Percentiles rank a stretch among this genome's conserved stretches.
Conservation (phyloP, 2,113 vertebrate species). For the Neodon shergylaensis region DNA sequence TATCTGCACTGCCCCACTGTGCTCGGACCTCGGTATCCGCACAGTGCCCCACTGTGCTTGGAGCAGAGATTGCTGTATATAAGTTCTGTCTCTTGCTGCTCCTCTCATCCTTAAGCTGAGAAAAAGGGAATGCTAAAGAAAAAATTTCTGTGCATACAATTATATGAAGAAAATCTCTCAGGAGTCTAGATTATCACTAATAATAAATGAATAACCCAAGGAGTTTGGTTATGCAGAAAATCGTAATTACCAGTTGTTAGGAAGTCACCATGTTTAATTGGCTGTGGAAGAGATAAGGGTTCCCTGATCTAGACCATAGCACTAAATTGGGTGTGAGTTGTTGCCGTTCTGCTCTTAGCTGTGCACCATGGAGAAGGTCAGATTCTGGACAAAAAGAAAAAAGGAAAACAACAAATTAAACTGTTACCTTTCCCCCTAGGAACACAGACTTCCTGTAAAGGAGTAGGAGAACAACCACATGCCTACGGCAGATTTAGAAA, state of each 20-base stretch:
- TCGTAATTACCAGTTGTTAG: constrained; percentile 8
- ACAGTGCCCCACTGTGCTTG: background rate
- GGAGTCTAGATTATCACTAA: background rate
- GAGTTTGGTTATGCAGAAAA: constrained; percentile 12
- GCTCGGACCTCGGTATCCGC: background rate
- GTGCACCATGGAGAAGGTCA: background rate
- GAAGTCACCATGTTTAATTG: constrained; percentile 15
- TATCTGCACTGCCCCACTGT: too few relatives aligned
- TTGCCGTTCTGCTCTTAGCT: background rate
- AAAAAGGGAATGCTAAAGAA: background rate
- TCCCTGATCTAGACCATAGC: background rate
- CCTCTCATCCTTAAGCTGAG: constrained; percentile 32
- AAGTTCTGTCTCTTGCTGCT: background rate
- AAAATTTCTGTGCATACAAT: background rate
- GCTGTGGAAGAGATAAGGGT: background rate
- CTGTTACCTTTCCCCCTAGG: background rate
- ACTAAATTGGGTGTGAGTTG: background rate
- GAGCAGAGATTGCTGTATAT: background rate
- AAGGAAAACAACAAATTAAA: background rate
- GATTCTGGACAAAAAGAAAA: background rate
- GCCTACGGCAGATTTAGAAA: background rate
- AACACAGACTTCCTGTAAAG: background rate
- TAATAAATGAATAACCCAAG: constrained; percentile 26
- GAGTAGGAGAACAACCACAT: background rate
- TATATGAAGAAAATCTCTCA: background rate